Conservation (phyloP, 1,140 invertebrate species). For the Trialeurodes vaporariorum region DNA sequence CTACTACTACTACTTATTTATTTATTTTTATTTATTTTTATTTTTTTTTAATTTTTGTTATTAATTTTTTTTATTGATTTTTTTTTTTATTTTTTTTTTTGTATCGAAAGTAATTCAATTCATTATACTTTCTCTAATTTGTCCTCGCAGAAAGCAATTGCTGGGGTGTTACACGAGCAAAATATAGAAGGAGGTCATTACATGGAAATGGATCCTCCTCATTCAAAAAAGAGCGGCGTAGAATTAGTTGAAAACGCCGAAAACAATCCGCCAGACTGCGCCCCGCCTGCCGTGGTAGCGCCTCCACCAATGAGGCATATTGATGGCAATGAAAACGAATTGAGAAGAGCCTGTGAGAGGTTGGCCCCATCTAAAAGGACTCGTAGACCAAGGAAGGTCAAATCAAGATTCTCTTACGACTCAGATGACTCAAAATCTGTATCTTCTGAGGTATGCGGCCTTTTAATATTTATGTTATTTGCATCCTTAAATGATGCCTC, state of each 20-base stretch:
- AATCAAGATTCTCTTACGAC: not conserved
- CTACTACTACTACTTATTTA: too few relatives aligned
- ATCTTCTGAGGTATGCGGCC: not conserved
- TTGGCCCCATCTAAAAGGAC: not conserved
- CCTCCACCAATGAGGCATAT: not conserved
- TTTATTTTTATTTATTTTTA: too few relatives aligned
- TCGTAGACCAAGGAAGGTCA: not conserved
- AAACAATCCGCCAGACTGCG: not conserved
- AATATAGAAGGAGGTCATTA: not conserved
- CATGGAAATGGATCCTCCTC: not conserved
- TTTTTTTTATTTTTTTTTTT: too few relatives aligned
- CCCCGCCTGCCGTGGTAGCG: not conserved
- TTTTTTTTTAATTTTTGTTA: too few relatives aligned
- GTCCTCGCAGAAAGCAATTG: not conserved
- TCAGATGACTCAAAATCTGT: not conserved
- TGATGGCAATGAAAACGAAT: not conserved
- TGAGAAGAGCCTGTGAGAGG: not conserved
- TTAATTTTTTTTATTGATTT: too few relatives aligned
- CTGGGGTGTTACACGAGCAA: not conserved
- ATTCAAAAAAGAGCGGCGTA: not conserved
- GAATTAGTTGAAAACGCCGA: not conserved
- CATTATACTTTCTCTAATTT: too few relatives aligned
- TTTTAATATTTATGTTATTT: not conserved
- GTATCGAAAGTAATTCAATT: too few relatives aligned
- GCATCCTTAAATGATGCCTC: too few relatives aligned